These are phyloP conservation scores for Ypsolopha sequella DNA, from an alignment of 2,888 invertebrate genomes.

Conservation along the genomic window DNA sequence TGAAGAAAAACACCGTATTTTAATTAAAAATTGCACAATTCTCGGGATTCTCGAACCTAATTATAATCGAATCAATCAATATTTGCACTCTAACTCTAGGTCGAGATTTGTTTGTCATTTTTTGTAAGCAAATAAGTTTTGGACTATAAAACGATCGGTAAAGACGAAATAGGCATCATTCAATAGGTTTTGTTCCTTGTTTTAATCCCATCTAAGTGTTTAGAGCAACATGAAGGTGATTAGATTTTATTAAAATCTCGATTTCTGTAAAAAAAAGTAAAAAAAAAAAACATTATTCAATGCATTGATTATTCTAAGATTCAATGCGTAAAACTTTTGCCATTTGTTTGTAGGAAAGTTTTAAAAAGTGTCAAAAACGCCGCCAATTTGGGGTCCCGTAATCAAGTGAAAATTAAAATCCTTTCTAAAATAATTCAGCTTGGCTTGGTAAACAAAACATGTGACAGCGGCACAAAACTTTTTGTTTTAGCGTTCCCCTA, in stretches of 20 bases:
- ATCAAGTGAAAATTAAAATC: too few relatives aligned
- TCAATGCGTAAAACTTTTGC: too few relatives aligned
- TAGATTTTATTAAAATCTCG: not conserved
- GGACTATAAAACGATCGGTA: slow-evolving; percentile 33
- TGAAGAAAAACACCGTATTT: slow-evolving; percentile 10
- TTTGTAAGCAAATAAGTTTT: slow-evolving; percentile 16
- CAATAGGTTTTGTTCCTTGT: slow-evolving; percentile 22
- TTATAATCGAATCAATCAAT: not conserved
- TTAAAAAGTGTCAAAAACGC: too few relatives aligned
- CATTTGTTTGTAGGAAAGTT: too few relatives aligned
- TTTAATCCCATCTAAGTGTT: slow-evolving; percentile 25
- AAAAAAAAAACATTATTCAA: too few relatives aligned
- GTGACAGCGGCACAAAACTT: too few relatives aligned
- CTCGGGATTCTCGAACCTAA: not conserved
- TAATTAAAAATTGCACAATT: slow-evolving; percentile 16
- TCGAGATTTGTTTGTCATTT: slow-evolving; percentile 26
- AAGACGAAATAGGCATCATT: slow-evolving; percentile 27
- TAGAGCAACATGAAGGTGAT: slow-evolving; percentile 46
- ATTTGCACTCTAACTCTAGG: slow-evolving; percentile 11
- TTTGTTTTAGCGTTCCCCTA: too few relatives aligned
- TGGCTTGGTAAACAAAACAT: too few relatives aligned
- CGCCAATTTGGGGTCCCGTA: too few relatives aligned
- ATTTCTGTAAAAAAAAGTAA: too few relatives aligned
- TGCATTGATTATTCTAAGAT: too few relatives aligned
- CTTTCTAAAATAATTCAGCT: too few relatives aligned